phyloP scores from a whole-genome alignment of 1,140 invertebrate species.

The Hydropsyche tenuis region DNA sequence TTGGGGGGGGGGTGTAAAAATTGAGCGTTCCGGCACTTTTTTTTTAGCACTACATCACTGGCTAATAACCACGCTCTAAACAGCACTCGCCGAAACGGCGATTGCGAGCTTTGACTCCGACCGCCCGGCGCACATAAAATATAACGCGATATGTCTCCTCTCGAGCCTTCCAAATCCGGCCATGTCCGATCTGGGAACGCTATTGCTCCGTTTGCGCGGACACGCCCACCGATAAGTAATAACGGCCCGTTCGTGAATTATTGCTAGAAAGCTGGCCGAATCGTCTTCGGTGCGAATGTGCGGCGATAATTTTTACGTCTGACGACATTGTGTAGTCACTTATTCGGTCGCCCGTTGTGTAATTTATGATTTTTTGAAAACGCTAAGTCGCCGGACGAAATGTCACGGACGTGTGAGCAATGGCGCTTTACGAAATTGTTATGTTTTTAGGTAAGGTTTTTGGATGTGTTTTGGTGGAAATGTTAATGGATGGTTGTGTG shows the following conservation, averaged over 20 bases:
- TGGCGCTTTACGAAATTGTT: background rate
- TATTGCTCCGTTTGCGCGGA: slow-evolving; percentile 11
- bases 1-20: too few species aligned
- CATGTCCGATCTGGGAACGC: slow-evolving; percentile 18
- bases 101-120: too few species aligned
- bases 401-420: background rate
- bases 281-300: background rate
- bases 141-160: too few species aligned
- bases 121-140: too few species aligned
- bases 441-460: background rate
- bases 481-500: too few species aligned
- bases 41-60: too few species aligned
- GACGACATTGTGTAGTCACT: background rate
- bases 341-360: background rate
- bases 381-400: background rate
- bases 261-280: slow-evolving; percentile 24
- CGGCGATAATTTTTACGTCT: background rate
- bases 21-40: too few species aligned
- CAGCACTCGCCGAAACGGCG: too few species aligned
- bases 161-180: slow-evolving; percentile 22
- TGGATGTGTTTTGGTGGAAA: too few species aligned
- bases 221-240: slow-evolving; percentile 36
- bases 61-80: too few species aligned
- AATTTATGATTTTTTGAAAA: background rate
- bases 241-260: slow-evolving; percentile 32